Evolutionary conservation across 2,113 vertebrate species (phyloP), one percentile per base, ranked within the genome.

Genomic region (Dicerorhinus sumatrensis): DNA sequence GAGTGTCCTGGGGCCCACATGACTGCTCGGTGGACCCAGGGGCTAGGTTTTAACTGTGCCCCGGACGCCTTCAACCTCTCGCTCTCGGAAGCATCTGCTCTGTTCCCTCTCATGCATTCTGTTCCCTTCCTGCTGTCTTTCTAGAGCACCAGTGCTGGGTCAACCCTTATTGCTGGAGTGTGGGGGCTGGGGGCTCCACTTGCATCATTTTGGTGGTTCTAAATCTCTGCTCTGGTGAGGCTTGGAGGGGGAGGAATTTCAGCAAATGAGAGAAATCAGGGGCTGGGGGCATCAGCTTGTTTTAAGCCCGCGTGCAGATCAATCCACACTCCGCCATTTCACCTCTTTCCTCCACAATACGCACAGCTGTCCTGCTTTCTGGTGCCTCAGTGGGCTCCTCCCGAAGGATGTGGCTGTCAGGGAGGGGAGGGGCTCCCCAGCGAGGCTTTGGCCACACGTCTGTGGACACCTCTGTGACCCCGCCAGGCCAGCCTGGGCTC

Each of bases 61-160:
- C 81, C 9, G 12, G 31, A 48, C 48, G 23, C n/a, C 12, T 11
- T 56, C 4, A 16, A 91, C 88, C 97, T 95, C 60, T 70, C 89
- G 93, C 96, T 97, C 97, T 94, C 94, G 75, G 82, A 65, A 97
- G 96, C 23, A 3, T 96, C 89, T 96, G 96, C 94, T 98, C 97
- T 97, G 94, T 96, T 97, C 93, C 97, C 89, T 97, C 8, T 36
- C 1, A 0, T 33, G 20, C 39, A 2, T 72, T 39, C 80, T 81
- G 4, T 46, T 86, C 83, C 92, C 62, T 72, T 31, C 91, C 27
- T 54, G 20, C n/a, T 88, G 84, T 94, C 97, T 97, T 88, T 67
- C 92, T 63, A 65, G 97, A 97, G 80, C 73, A n/a, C 10, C 60
- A 31, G 14, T 56, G 75, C 95, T 94, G 89, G 93, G 81, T 14